Percentiles rank a stretch among this genome's conserved stretches.
phyloP scores from a whole-genome alignment of 2,113 vertebrate species.

The Urocynchramus pylzowi region DNA sequence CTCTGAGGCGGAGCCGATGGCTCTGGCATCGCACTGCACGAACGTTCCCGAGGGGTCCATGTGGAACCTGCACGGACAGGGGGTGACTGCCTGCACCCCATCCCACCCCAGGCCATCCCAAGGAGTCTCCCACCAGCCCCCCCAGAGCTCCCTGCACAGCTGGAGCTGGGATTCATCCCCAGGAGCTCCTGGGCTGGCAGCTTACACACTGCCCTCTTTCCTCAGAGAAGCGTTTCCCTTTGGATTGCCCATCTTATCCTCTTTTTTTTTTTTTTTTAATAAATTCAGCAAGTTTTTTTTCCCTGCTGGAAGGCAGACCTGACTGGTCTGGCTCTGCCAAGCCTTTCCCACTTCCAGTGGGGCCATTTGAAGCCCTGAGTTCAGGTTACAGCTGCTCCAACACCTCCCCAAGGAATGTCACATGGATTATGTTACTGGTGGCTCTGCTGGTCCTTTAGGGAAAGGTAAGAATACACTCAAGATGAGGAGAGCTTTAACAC shows the following conservation, averaged over 20 bases:
- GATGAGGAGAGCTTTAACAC: fast-evolving
- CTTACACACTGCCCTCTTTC: neutral
- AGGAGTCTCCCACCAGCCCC: neutral
- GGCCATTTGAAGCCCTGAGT: neutral
- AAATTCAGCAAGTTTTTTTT: neutral
- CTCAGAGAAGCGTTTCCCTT: neutral
- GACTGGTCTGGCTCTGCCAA: neutral
- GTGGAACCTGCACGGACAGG: constrained; percentile 81
- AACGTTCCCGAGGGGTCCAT: constrained; percentile 99
- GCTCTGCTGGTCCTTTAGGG: constrained; percentile 16
- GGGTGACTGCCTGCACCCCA: neutral
- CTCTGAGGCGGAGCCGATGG: constrained; percentile 96
- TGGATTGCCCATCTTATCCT: neutral
- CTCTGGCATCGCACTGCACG: constrained; percentile 96
- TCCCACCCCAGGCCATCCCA: neutral
- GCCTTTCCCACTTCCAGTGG: neutral
- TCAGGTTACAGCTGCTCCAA: constrained; percentile 43
- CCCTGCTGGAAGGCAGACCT: neutral
- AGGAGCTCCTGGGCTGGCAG: neutral
- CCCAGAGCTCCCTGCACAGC: neutral
- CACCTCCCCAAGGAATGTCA: constrained; percentile 44
- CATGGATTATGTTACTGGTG: constrained; percentile 36
- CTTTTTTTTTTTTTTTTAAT: too few species aligned
- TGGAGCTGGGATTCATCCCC: neutral
- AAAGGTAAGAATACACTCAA: neutral